Evolutionary conservation across 2,113 vertebrate species (phyloP).

Genomic region (Cyanistes caeruleus): DNA sequence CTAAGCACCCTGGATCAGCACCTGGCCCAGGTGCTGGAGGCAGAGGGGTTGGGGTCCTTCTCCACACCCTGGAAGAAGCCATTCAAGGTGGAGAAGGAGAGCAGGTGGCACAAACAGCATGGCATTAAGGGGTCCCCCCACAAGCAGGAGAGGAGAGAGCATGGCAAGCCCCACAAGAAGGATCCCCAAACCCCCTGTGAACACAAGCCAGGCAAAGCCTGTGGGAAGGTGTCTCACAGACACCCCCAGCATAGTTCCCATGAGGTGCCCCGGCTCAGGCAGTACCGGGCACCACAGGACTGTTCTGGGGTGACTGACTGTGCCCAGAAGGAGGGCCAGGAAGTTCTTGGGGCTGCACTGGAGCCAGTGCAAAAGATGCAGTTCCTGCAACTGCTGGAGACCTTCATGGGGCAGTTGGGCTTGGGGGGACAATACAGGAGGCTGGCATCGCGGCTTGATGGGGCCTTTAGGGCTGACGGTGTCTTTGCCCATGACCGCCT

Average conservation of each 20-base stretch:
- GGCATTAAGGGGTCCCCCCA: fast-evolving
- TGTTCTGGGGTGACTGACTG: slow-evolving; percentile 79
- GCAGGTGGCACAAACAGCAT: background rate
- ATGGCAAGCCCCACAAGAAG: background rate
- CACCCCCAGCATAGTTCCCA: slow-evolving; percentile 53
- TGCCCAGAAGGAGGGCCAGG: slow-evolving; percentile 80
- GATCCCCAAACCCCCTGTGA: background rate
- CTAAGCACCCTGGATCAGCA: slow-evolving; percentile 52
- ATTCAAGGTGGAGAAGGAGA: background rate
- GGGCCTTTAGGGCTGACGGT: slow-evolving; percentile 79
- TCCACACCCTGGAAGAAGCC: background rate
- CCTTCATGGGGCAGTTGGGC: slow-evolving; percentile 75
- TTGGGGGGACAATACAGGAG: slow-evolving; percentile 52
- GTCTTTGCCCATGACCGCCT: slow-evolving; percentile 84
- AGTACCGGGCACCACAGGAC: slow-evolving; percentile 62
- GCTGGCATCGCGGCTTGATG: slow-evolving; percentile 41
- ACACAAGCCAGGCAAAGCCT: background rate
- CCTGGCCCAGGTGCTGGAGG: slow-evolving; percentile 53
- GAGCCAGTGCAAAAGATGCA: slow-evolving; percentile 75
- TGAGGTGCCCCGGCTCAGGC: slow-evolving; percentile 58
- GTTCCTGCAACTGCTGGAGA: slow-evolving; percentile 79
- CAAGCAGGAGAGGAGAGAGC: background rate
- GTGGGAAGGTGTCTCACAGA: background rate
- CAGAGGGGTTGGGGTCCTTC: background rate
- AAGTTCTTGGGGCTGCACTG: slow-evolving; percentile 43